Conservation (phyloP, 1,140 invertebrate species). For the Danaus plexippus region DNA sequence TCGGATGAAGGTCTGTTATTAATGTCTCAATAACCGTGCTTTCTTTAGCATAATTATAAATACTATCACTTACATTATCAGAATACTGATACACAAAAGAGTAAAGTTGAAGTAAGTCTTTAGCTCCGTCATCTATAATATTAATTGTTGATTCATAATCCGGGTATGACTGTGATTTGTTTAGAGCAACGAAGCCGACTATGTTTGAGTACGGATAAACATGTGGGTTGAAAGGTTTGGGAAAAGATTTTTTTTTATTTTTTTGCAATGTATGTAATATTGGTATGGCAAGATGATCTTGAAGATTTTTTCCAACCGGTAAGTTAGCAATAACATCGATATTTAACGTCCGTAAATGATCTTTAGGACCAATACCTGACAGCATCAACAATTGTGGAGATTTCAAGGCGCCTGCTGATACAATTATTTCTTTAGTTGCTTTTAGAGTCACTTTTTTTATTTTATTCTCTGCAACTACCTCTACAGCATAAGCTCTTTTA, state of each 20-base stretch:
- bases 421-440: conserved; percentile 72
- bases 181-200: conserved; percentile 25
- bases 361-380: conserved; percentile 78
- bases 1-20: conserved; percentile 18
- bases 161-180: conserved; percentile 15
- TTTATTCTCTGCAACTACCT: conserved; percentile 54
- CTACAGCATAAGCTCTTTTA: conserved; percentile 62
- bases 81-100: not conserved
- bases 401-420: conserved; percentile 76
- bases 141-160: conserved; percentile 21
- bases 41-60: not conserved
- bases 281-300: conserved; percentile 77
- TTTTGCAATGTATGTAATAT: conserved; percentile 74
- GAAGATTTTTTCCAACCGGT: conserved; percentile 80
- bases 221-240: conserved; percentile 72
- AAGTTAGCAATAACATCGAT: conserved; percentile 75
- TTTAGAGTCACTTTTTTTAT: conserved; percentile 68
- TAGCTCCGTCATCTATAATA: not conserved
- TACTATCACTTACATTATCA: no score
- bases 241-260: conserved; percentile 52
- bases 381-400: conserved; percentile 77
- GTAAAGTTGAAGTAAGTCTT: not conserved
- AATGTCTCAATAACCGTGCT: not conserved
- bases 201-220: conserved; percentile 73
- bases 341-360: conserved; percentile 71